phyloP scores from a whole-genome alignment of 2,113 vertebrate species.

The Cochlearius cochlearius region DNA sequence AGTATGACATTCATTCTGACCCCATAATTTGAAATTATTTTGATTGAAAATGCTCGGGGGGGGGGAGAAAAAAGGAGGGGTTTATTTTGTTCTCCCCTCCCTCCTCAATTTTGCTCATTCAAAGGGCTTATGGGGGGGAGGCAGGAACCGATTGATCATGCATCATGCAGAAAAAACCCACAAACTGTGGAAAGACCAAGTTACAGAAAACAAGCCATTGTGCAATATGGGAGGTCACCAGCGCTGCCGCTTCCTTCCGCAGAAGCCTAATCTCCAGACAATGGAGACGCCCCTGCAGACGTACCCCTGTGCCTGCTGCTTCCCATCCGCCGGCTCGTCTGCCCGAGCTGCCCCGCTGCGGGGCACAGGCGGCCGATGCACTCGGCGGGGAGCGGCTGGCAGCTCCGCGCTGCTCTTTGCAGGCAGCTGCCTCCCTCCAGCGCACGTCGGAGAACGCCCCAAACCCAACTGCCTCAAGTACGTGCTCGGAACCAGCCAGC shows the following conservation, averaged over 20 bases:
- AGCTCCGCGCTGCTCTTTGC: not conserved
- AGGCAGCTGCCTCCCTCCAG: not conserved
- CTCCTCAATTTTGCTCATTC: conserved; percentile 23
- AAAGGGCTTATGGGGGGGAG: not conserved
- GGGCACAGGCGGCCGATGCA: not conserved
- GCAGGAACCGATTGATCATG: not conserved
- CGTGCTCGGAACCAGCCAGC: not conserved
- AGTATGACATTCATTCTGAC: conserved; percentile 67
- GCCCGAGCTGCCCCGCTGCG: not conserved
- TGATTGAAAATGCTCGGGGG: conserved; percentile 48
- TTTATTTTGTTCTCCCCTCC: not conserved
- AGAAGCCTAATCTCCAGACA: not conserved
- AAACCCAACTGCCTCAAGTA: not conserved
- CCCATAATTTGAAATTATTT: conserved; percentile 66
- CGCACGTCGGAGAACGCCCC: fast-evolving
- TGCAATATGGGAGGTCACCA: not conserved
- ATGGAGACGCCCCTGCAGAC: not conserved
- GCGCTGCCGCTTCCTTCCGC: not conserved
- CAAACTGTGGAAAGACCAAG: not conserved
- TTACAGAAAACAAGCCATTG: not conserved
- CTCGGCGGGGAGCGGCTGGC: not conserved
- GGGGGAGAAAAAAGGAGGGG: not conserved
- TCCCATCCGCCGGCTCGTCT: not conserved
- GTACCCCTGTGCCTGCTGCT: not conserved
- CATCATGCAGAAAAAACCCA: not conserved